Conservation (phyloP, 2,888 invertebrate genomes). For the Scelioninae gen. 1 region DNA sequence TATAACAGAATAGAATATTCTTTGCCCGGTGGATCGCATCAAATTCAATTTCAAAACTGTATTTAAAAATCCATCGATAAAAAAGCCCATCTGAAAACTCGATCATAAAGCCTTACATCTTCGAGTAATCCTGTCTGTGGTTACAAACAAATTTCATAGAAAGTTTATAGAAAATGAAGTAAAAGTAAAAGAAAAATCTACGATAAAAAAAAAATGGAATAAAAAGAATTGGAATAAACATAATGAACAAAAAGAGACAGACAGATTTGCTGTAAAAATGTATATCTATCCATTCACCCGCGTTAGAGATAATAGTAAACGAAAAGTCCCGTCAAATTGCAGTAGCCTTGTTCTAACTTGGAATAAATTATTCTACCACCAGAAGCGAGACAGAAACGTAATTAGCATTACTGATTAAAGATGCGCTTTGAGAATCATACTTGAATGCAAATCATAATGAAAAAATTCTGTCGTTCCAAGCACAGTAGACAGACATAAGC, state of each 20-base stretch:
- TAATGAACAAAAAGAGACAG: not conserved
- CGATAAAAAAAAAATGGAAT: not conserved
- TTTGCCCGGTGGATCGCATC: constrained; percentile 7
- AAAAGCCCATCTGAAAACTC: constrained; percentile 40
- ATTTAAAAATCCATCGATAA: constrained; percentile 29
- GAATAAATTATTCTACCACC: constrained; percentile 62
- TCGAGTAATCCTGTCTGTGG: constrained; percentile 5
- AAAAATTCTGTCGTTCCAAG: constrained; percentile 64
- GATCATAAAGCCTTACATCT: constrained; percentile 37
- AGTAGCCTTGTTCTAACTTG: constrained; percentile 57
- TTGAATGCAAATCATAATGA: constrained; percentile 66
- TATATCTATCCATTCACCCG: constrained; percentile 21
- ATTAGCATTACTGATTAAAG: constrained; percentile 63
- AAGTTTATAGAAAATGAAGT: not conserved
- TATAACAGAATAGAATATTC: constrained; percentile 29
- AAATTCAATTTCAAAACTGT: constrained; percentile 30
- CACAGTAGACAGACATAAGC: constrained; percentile 61
- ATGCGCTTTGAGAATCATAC: constrained; percentile 64
- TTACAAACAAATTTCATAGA: not conserved
- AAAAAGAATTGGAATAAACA: not conserved
- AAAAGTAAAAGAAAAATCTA: not conserved
- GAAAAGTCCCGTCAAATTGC: constrained; percentile 47
- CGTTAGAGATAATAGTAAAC: constrained; percentile 34
- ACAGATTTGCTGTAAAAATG: constrained; percentile 3
- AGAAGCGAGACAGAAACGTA: constrained; percentile 65